Percentiles rank a stretch among this genome's conserved stretches.
phyloP scores from a whole-genome alignment of 2,797 vertebrate species.

The Poecilia wingei region DNA sequence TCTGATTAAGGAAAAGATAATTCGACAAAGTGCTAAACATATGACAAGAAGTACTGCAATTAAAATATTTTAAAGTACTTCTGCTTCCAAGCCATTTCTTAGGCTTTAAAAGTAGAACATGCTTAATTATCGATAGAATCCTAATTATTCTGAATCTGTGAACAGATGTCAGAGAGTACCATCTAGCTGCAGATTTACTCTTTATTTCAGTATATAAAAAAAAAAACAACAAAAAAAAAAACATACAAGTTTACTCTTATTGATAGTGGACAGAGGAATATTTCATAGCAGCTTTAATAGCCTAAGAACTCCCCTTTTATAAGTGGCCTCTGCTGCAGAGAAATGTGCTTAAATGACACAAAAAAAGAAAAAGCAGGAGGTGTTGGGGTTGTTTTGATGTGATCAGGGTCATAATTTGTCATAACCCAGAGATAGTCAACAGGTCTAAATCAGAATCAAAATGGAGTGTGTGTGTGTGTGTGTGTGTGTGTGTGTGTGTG shows the following conservation, averaged over 20 bases:
- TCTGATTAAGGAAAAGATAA: conserved; percentile 73
- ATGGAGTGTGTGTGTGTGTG: not conserved
- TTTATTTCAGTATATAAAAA: not conserved
- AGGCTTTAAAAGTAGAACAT: not conserved
- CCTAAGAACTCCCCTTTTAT: not conserved
- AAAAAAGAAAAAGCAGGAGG: not conserved
- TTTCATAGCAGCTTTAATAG: not conserved
- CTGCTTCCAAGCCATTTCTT: not conserved
- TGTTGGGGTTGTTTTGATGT: not conserved
- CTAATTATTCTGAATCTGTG: not conserved
- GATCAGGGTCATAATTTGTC: not conserved
- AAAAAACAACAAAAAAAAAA: not conserved
- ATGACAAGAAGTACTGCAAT: not conserved
- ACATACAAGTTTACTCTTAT: not conserved
- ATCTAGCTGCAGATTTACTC: not conserved
- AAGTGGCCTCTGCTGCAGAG: not conserved
- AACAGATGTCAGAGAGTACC: not conserved
- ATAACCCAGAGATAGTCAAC: not conserved
- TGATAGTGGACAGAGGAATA: not conserved
- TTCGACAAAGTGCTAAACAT: not conserved
- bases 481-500: too few species aligned
- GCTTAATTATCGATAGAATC: not conserved
- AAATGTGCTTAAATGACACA: not conserved
- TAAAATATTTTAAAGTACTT: not conserved
- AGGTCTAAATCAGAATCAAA: not conserved